Evolutionary conservation across 2,113 vertebrate species (phyloP).

Genomic region (Lophochroa leadbeateri): DNA sequence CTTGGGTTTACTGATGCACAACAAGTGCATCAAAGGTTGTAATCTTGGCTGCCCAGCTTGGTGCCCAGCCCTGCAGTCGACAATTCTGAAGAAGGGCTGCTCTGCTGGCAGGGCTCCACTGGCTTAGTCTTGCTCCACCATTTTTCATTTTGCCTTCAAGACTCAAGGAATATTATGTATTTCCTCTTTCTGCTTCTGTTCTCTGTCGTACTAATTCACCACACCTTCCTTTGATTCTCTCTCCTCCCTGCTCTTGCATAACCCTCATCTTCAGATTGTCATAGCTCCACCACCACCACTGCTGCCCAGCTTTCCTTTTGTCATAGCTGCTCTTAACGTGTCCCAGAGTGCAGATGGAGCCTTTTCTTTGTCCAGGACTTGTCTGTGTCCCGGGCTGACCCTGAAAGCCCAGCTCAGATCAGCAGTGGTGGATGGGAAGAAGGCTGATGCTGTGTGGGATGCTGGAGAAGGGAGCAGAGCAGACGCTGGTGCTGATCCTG

Average conservation of each 20-base stretch:
- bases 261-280: not conserved
- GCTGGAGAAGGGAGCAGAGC: not conserved
- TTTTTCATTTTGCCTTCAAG: not conserved
- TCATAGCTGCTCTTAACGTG: not conserved
- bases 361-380: not conserved
- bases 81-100: not conserved
- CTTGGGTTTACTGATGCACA: not conserved
- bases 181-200: not conserved
- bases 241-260: not conserved
- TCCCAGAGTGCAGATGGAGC: not conserved
- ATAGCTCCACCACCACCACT: fast-evolving
- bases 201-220: fast-evolving
- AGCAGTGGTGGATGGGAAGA: not conserved
- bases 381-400: not conserved
- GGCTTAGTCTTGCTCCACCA: fast-evolving
- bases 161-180: fast-evolving
- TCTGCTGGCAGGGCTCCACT: not conserved
- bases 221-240: not conserved
- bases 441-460: not conserved
- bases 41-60: not conserved
- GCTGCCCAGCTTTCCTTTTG: not conserved
- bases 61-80: not conserved
- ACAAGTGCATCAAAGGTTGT: fast-evolving
- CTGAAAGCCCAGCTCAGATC: not conserved
- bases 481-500: not conserved